phyloP scores from a whole-genome alignment of 2,888 invertebrate species.

The Platycheirus albimanus region DNA sequence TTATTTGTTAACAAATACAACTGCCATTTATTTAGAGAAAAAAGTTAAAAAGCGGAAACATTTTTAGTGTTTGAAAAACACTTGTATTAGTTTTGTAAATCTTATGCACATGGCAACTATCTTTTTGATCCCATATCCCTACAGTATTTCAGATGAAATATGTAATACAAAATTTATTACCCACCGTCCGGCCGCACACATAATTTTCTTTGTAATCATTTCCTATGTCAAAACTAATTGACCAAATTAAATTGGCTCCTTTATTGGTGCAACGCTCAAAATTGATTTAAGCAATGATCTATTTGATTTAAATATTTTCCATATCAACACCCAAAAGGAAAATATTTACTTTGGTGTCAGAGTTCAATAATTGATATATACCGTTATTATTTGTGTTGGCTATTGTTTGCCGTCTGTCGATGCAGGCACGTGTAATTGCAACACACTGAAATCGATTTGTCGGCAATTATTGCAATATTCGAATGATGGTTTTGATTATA shows the following conservation, averaged over 20 bases:
- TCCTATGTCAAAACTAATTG: constrained; percentile 49
- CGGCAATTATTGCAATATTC: constrained; percentile 15
- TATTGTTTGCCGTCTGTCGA: constrained; percentile 10
- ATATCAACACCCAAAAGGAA: constrained; percentile 47
- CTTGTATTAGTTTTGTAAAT: no score
- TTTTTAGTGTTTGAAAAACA: no score
- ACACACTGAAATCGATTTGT: constrained; percentile 51
- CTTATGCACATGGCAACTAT: no score
- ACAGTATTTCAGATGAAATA: no score
- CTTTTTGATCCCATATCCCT: no score
- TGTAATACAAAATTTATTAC: no score
- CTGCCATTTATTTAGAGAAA: no score
- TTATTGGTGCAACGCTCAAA: constrained; percentile 42
- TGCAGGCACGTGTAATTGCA: constrained; percentile 14
- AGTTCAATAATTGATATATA: constrained; percentile 34
- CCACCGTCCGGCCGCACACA: no score
- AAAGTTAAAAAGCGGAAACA: no score
- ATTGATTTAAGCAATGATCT: constrained; percentile 70
- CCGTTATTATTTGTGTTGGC: constrained; percentile 27
- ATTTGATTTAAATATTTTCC: constrained; percentile 68
- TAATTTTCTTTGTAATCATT: no score
- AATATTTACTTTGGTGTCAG: constrained; percentile 48
- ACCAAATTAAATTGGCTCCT: constrained; percentile 57
- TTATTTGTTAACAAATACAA: no score
- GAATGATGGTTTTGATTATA: constrained; percentile 44